phyloP scores from a whole-genome alignment of 2,888 invertebrate genomes.

The Monochamus alternatus region DNA sequence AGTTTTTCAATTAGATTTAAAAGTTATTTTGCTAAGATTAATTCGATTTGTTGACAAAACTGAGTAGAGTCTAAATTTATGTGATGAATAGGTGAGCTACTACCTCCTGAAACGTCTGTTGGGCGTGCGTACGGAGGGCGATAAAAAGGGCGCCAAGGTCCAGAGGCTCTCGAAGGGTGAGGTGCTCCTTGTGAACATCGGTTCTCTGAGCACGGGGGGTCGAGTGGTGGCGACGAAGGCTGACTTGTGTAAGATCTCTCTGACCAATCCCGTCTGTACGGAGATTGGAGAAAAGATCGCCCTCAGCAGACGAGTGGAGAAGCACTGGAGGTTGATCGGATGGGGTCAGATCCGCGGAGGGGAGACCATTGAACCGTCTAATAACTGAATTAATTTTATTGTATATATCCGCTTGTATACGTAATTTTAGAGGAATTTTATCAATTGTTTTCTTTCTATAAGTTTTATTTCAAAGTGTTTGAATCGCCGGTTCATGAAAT shows the following conservation, averaged over 20 bases:
- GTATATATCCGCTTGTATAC: conserved; percentile 11
- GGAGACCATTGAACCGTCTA: conserved; percentile 89
- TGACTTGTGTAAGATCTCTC: conserved; percentile 97
- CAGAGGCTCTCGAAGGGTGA: conserved; percentile 93
- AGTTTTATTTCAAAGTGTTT: conserved; percentile 28
- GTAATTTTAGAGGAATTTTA: conserved; percentile 9
- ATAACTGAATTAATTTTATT: conserved; percentile 54
- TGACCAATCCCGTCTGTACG: conserved; percentile 98
- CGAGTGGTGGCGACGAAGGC: conserved; percentile 94
- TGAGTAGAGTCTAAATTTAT: too few species aligned
- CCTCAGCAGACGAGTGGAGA: conserved; percentile 98
- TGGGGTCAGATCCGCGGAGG: conserved; percentile 99
- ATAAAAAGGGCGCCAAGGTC: conserved; percentile 98
- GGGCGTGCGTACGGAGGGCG: conserved; percentile 98
- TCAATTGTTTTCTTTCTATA: conserved; percentile 24
- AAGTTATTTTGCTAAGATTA: too few species aligned
- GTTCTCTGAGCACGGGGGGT: conserved; percentile 98
- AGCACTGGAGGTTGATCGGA: conserved; percentile 99
- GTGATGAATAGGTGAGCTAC: conserved; percentile 78
- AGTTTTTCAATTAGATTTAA: too few species aligned
- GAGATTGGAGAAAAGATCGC: conserved; percentile 99
- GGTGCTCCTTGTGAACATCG: conserved; percentile 97
- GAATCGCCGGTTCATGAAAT: conserved; percentile 21
- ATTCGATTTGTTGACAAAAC: too few species aligned
- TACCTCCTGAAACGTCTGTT: conserved; percentile 95